Evolutionary conservation across 1,140 invertebrate genomes (phyloP).

Genomic region (Rhopalosiphum padi): DNA sequence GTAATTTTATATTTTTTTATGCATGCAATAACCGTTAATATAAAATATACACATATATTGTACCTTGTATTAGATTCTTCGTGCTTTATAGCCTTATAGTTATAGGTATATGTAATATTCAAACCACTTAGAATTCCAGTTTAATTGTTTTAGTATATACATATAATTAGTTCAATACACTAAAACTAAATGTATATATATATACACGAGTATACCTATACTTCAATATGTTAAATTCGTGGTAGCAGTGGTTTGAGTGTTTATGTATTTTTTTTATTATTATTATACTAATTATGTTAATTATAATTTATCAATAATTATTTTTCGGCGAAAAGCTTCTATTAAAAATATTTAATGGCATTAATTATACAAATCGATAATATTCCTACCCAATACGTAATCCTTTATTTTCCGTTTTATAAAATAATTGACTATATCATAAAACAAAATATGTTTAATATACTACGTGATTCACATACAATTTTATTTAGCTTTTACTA

Average conservation of each 20-base stretch:
- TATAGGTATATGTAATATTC: neutral
- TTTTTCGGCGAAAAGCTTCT: neutral
- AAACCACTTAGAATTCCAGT: neutral
- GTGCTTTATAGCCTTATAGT: neutral
- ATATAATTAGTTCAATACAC: neutral
- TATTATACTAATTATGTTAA: neutral
- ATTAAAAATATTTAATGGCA: neutral
- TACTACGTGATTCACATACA: neutral
- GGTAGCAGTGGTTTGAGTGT: neutral
- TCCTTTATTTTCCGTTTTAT: neutral
- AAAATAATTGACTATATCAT: neutral
- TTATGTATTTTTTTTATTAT: neutral
- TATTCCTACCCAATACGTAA: neutral
- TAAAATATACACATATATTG: neutral
- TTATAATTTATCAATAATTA: conserved; percentile 36
- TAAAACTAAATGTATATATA: neutral
- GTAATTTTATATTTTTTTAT: neutral
- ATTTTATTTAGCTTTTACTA: neutral
- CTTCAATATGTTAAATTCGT: neutral
- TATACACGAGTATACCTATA: neutral
- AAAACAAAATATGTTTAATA: neutral
- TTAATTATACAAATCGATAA: conserved; percentile 5
- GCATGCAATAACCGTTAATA: neutral
- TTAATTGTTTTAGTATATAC: neutral
- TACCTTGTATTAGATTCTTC: neutral